Base-by-base conservation (phyloP, 35 echinoderm and acorn worm species). In the Apostichopus californicus region DNA sequence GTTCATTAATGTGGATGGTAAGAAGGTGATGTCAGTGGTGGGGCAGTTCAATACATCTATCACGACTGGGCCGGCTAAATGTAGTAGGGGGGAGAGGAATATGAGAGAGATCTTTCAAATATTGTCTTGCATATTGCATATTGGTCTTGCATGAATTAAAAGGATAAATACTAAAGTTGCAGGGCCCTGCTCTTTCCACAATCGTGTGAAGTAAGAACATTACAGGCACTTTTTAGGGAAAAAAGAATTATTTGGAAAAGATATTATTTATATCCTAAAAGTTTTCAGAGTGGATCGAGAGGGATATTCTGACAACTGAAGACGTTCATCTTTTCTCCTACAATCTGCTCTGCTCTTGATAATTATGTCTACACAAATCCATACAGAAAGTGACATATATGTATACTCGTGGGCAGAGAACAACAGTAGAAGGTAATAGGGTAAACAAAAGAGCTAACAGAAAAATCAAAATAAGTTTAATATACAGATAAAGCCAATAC, bases 1-100 rank as follows among this genome's bases (percentile, higher is more conserved):
- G n/a, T 23, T 6, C 57, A 20, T 59, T 85, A 8, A 54, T 22
- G 81, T 58, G 57, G 81, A 8, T 58, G 81, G 81, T 58, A 59
- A 22, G 56, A 85, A 54, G 10, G 20, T 14, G 56, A 85, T 85
- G 14, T 56, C 55, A 6, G 56, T 60, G 5, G n/a, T 58, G 17
- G 81, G 81, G 55, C 81, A 85, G 81, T 85, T 85, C 6, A 9
- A 14, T 8, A 85, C 81, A 20, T 85, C n/a, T 8, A 85, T 56
- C 55, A 22, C 24, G 8, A 85, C 81, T 10, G 81, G 81, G 17
- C 81, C 81, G 54, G 54, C 81, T 85, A 56, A 56, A 83, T 68
- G 18, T 18, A 14, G 64, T 68, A 18, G 18, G 64, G 64, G 64
- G 64, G 18, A 68, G 64, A 68, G 18, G 64, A 68, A 68, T 46